These are phyloP conservation scores for Heliconius erato DNA, from an alignment of 2,888 invertebrate species.

Conservation along the genomic window DNA sequence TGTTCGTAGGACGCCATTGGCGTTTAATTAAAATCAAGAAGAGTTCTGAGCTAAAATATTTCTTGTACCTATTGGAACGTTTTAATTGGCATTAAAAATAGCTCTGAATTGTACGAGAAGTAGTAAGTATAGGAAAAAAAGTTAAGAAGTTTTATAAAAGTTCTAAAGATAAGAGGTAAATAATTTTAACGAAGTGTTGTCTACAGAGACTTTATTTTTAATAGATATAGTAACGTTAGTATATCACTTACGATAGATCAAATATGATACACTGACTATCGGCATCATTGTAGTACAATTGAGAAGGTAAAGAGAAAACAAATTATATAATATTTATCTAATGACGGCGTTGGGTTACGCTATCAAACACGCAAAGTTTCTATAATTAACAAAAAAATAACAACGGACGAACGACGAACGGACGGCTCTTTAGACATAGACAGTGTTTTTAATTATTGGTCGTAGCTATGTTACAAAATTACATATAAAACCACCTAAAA, in stretches of 20 bases:
- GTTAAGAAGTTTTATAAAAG: not conserved
- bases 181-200: not conserved
- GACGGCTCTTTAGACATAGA: too few species aligned
- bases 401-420: too few species aligned
- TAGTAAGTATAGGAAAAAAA: not conserved
- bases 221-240: too few species aligned
- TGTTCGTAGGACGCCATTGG: not conserved
- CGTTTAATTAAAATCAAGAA: conserved; percentile 11
- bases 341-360: not conserved
- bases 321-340: not conserved
- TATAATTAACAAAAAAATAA: too few species aligned
- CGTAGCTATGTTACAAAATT: not conserved
- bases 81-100: conserved; percentile 5
- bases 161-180: not conserved
- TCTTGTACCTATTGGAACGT: conserved; percentile 3
- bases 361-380: not conserved
- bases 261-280: too few species aligned
- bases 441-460: too few species aligned
- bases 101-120: not conserved
- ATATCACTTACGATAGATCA: too few species aligned
- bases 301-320: not conserved
- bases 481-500: not conserved
- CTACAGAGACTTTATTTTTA: too few species aligned
- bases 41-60: not conserved
- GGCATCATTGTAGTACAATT: too few species aligned